These are phyloP conservation scores for Pterophyllum scalare DNA, from an alignment of 2,113 vertebrate species.

Conservation along the genomic window DNA sequence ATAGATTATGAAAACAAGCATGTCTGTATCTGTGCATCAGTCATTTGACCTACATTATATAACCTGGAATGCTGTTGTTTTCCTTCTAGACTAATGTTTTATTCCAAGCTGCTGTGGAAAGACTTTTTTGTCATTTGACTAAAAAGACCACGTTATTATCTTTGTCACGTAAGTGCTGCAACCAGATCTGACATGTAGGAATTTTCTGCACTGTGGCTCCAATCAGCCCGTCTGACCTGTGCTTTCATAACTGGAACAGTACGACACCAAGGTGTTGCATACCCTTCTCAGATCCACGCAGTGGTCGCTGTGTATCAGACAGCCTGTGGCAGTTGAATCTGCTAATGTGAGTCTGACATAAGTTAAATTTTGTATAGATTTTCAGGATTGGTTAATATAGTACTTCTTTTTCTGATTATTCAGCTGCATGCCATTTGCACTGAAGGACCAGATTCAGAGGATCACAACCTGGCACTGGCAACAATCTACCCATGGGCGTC, in stretches of 20 bases:
- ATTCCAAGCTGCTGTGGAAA: background rate
- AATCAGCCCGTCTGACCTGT: background rate
- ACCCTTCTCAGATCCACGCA: background rate
- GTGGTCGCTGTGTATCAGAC: background rate
- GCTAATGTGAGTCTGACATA: background rate
- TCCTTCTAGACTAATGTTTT: background rate
- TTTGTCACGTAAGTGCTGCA: constrained; percentile 24
- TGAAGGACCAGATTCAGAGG: background rate
- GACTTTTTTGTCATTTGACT: background rate
- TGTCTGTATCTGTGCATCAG: background rate
- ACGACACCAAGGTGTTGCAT: background rate
- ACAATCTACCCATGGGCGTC: too few relatives aligned
- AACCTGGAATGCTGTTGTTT: constrained; percentile 5
- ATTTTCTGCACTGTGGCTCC: background rate
- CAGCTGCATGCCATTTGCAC: too few relatives aligned
- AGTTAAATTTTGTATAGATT: background rate
- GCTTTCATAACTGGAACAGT: background rate
- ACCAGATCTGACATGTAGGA: background rate
- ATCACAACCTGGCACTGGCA: background rate
- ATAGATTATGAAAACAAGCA: background rate
- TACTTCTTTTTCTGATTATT: background rate
- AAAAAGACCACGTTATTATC: constrained; percentile 27
- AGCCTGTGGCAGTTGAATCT: background rate
- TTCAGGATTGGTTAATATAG: background rate
- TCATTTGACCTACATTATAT: constrained; percentile 11